Conservation (phyloP, 2,888 invertebrate genomes). For the Platycnemis pennipes region DNA sequence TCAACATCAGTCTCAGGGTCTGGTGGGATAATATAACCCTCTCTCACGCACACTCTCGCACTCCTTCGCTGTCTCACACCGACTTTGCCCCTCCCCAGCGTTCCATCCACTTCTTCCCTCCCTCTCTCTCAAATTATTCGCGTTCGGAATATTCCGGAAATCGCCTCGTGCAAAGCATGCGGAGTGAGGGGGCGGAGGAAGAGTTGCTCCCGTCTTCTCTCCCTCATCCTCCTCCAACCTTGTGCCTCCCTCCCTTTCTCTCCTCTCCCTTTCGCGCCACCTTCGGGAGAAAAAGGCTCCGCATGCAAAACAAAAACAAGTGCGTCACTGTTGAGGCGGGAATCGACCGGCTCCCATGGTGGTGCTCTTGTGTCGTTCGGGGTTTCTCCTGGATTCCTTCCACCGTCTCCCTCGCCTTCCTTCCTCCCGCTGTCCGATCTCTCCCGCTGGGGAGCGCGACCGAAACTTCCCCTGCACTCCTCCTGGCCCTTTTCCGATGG, state of each 20-base stretch:
- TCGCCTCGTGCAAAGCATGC: not conserved
- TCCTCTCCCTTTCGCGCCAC: not conserved
- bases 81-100: not conserved
- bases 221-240: not conserved
- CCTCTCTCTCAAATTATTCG: not conserved
- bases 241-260: not conserved
- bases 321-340: conserved; percentile 34
- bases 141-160: conserved; percentile 21
- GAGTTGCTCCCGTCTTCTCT: not conserved
- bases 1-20: not conserved
- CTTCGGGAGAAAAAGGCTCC: not conserved
- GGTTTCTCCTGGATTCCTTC: not conserved
- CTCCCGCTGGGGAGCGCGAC: not conserved
- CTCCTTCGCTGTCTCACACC: not conserved
- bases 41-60: not conserved
- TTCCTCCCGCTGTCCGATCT: not conserved
- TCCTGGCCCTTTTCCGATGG: too few relatives aligned
- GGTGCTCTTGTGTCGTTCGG: not conserved
- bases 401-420: not conserved
- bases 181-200: not conserved
- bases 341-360: not conserved
- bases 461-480: too few relatives aligned
- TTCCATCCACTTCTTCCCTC: not conserved
- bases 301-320: conserved; percentile 3
- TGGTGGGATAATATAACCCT: not conserved